Conservation (phyloP, 2,888 invertebrate genomes). For the Chouioia cunea region DNA sequence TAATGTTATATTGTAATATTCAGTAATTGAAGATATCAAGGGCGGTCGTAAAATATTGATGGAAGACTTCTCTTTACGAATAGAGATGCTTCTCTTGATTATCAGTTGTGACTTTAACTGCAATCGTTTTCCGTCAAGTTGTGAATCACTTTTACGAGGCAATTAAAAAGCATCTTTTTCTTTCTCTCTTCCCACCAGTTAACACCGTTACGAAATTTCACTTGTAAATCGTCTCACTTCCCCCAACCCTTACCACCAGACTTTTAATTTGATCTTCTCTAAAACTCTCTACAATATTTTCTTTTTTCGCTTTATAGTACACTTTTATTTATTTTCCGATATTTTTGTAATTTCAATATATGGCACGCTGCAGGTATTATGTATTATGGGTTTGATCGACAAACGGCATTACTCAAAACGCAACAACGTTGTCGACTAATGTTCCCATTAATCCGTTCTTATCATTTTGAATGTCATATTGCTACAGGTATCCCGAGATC, state of each 20-base stretch:
- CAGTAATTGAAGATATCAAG: not conserved
- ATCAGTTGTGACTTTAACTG: conserved; percentile 17
- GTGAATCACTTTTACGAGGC: conserved; percentile 39
- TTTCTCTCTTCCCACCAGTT: not conserved
- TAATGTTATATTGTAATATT: too few species aligned
- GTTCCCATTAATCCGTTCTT: conserved; percentile 48
- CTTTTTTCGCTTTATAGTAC: too few species aligned
- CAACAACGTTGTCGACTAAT: conserved; percentile 25
- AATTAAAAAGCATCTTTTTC: conserved; percentile 35
- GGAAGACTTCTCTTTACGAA: too few species aligned
- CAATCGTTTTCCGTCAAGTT: conserved; percentile 20
- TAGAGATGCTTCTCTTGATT: conserved; percentile 16
- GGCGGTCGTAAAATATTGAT: not conserved
- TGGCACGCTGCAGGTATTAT: too few species aligned
- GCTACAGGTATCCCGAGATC: conserved; percentile 34
- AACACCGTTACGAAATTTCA: conserved; percentile 7
- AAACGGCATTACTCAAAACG: too few species aligned
- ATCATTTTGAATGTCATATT: conserved; percentile 36
- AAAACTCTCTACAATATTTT: too few species aligned
- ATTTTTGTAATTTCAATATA: too few species aligned
- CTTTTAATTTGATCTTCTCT: too few species aligned
- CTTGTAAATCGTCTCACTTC: conserved; percentile 17
- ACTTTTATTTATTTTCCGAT: too few species aligned
- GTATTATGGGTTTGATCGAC: too few species aligned
- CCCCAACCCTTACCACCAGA: too few species aligned